phyloP scores from a whole-genome alignment of 2,113 vertebrate species.

The Hippolais icterina region DNA sequence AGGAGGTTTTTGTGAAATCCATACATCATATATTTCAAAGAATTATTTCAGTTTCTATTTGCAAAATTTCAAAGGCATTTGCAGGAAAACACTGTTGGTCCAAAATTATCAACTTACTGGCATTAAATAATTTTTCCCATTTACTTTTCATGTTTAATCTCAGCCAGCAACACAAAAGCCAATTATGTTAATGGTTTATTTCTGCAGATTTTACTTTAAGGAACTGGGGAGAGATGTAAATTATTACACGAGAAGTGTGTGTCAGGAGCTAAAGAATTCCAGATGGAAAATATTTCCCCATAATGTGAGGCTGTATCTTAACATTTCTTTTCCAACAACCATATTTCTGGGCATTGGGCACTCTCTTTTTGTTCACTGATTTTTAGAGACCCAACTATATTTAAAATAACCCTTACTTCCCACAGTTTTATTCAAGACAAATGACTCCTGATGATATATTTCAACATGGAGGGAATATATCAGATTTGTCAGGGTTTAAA shows the following conservation, averaged over 20 bases:
- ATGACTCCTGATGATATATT: neutral
- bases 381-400: neutral
- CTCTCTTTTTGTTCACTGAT: neutral
- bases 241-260: neutral
- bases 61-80: neutral
- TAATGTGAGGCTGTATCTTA: neutral
- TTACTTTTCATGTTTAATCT: conserved; percentile 7
- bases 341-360: neutral
- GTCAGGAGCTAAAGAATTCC: neutral
- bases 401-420: neutral
- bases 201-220: neutral
- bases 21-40: neutral
- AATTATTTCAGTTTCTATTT: neutral
- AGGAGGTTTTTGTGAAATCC: neutral
- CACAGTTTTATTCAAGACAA: neutral
- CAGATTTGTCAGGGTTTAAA: neutral
- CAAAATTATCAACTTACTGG: neutral
- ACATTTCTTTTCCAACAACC: neutral
- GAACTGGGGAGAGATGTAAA: neutral
- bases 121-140: neutral
- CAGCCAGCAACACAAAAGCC: neutral
- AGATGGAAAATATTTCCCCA: neutral
- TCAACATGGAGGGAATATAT: neutral
- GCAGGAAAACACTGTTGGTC: neutral
- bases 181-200: neutral